Conservation (phyloP, 2,888 invertebrate species). For the Hypolimnas misippus region DNA sequence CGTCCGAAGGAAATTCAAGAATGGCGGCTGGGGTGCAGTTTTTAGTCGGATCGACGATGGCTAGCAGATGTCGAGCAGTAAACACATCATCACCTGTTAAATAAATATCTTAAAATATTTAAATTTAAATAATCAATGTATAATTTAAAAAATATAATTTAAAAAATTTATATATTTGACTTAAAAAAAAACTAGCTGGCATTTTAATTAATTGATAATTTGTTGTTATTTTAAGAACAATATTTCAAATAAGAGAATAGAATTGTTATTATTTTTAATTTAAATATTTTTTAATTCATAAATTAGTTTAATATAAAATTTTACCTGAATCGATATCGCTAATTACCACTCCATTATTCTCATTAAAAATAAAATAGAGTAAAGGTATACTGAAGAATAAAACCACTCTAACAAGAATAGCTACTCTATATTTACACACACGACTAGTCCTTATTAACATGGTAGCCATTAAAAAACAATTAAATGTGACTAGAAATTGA, state of each 20-base stretch:
- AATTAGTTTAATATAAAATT: not conserved
- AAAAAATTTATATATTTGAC: not conserved
- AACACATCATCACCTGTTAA: constrained; percentile 34
- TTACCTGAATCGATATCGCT: constrained; percentile 48
- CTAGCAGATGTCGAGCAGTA: constrained; percentile 58
- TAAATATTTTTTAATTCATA: not conserved
- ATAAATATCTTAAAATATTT: not conserved
- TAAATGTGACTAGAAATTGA: constrained; percentile 46
- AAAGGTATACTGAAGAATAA: constrained; percentile 66
- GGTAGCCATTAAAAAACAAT: constrained; percentile 62
- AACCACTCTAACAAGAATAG: constrained; percentile 61
- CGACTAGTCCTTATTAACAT: constrained; percentile 77
- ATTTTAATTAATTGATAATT: too few relatives aligned
- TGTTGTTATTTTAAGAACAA: not conserved
- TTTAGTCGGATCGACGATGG: constrained; percentile 47
- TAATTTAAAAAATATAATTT: not conserved
- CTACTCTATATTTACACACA: constrained; percentile 56
- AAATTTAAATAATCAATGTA: not conserved
- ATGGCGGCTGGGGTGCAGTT: constrained; percentile 91
- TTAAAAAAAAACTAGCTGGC: not conserved
- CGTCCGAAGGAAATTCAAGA: constrained; percentile 90
- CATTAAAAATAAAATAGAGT: constrained; percentile 55
- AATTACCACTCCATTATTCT: constrained; percentile 22
- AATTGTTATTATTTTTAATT: not conserved
- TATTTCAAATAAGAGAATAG: not conserved